These are phyloP conservation scores for Glossophaga mutica DNA, from an alignment of 2,797 vertebrate species.

Conservation along the genomic window DNA sequence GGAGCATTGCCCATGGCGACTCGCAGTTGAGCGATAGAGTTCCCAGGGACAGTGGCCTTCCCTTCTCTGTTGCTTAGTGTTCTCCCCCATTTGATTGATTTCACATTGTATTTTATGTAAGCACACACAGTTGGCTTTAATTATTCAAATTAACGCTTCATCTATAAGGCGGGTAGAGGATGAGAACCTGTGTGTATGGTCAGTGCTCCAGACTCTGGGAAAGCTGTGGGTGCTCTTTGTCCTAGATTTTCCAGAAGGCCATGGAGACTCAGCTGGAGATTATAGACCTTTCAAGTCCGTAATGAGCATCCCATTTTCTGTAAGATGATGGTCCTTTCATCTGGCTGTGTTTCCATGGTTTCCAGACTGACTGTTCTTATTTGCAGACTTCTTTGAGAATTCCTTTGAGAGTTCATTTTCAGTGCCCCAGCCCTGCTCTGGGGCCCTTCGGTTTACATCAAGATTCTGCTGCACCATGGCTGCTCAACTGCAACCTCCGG, in stretches of 20 bases:
- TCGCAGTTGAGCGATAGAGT: background rate
- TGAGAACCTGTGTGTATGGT: background rate
- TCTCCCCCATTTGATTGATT: background rate
- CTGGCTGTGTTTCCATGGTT: slow-evolving; percentile 44
- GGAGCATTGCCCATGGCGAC: background rate
- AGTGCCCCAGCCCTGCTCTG: background rate
- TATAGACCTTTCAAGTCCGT: background rate
- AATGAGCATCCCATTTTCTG: slow-evolving; percentile 18
- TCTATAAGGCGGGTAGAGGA: background rate
- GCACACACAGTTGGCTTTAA: background rate
- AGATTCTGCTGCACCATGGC: background rate
- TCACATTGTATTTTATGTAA: background rate
- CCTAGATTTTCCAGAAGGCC: slow-evolving; percentile 17
- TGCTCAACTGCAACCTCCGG: background rate
- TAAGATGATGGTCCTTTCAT: background rate
- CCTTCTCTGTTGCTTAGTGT: background rate
- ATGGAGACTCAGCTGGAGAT: background rate
- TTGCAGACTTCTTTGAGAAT: slow-evolving; percentile 28
- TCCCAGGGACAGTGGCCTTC: background rate
- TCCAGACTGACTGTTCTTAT: slow-evolving; percentile 12
- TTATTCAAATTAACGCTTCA: slow-evolving; percentile 32
- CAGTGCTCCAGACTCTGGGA: background rate
- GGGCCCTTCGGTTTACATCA: background rate
- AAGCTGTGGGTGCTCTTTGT: background rate
- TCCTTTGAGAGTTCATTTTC: slow-evolving; percentile 10